Percentiles rank a stretch among this genome's conserved stretches.
Evolutionary conservation across 2,113 vertebrate genomes (phyloP).

Genomic region (Trichomycterus rosablanca): DNA sequence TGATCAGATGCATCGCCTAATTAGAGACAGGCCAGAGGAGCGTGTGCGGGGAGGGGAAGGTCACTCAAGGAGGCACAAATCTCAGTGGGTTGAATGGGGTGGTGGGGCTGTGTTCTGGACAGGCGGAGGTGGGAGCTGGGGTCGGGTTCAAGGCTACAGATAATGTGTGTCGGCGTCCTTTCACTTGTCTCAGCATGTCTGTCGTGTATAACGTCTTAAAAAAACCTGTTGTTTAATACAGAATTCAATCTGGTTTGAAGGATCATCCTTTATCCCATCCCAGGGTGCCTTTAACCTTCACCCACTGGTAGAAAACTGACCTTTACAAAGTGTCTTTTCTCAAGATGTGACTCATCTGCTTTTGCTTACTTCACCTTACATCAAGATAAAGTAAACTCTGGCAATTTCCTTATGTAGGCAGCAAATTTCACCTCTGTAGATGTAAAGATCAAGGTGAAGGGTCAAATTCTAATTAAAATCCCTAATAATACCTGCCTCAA

Average conservation of each 20-base stretch:
- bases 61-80: constrained; percentile 78
- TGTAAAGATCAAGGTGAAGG: too few species aligned
- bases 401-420: neutral
- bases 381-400: constrained; percentile 2
- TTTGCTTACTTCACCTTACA: neutral
- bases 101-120: constrained; percentile 8
- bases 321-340: neutral
- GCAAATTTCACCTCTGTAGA: constrained; percentile 14
- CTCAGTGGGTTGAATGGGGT: constrained; percentile 50
- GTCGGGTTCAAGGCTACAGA: constrained; percentile 19
- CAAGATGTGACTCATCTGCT: neutral
- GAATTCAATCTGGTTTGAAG: constrained; percentile 8
- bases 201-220: neutral
- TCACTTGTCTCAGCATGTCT: neutral
- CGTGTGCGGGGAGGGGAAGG: constrained; percentile 80
- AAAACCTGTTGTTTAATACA: constrained; percentile 4
- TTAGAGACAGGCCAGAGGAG: constrained; percentile 81
- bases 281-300: neutral
- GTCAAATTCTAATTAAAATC: constrained; percentile 32
- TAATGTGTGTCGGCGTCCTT: neutral
- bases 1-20: constrained; percentile 93
- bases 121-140: constrained; percentile 8
- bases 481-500: constrained; percentile 25
- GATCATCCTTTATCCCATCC: constrained; percentile 9
- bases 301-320: neutral